phyloP scores from a whole-genome alignment of 2,888 invertebrate species.

The Apodemia duryi region DNA sequence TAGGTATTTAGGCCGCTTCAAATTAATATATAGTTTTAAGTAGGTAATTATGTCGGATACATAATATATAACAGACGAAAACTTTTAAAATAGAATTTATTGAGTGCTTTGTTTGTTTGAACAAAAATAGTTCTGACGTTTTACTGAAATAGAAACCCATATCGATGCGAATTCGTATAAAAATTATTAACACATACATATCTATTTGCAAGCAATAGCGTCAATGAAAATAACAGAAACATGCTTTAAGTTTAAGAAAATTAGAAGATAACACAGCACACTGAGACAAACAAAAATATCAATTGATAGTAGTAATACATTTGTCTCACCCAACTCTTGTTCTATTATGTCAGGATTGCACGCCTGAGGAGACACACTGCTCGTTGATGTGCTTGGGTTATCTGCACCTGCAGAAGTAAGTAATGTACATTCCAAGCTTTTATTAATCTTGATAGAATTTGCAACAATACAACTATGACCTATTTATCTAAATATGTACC shows the following conservation, averaged over 20 bases:
- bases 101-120: slow-evolving; percentile 33
- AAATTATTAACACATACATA: slow-evolving; percentile 19
- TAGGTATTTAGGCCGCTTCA: slow-evolving; percentile 46
- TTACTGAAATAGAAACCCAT: slow-evolving; percentile 25
- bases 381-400: slow-evolving; percentile 52
- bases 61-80: slow-evolving; percentile 11
- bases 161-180: neutral
- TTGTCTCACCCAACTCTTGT: slow-evolving; percentile 65
- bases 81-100: slow-evolving; percentile 40
- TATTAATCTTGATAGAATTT: too few species aligned
- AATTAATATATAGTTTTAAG: slow-evolving; percentile 46
- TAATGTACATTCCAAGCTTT: neutral
- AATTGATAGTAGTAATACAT: slow-evolving; percentile 6
- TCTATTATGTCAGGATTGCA: slow-evolving; percentile 54
- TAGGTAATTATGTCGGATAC: slow-evolving; percentile 39
- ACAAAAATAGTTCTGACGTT: slow-evolving; percentile 34
- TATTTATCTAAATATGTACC: too few species aligned
- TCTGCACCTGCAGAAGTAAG: slow-evolving; percentile 58
- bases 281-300: neutral
- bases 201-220: neutral
- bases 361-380: slow-evolving; percentile 43
- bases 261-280: neutral
- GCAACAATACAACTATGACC: too few species aligned
- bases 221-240: neutral
- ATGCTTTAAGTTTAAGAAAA: neutral